phyloP scores from a whole-genome alignment of 1,140 invertebrate species.

The Sycophaga agraensis region DNA sequence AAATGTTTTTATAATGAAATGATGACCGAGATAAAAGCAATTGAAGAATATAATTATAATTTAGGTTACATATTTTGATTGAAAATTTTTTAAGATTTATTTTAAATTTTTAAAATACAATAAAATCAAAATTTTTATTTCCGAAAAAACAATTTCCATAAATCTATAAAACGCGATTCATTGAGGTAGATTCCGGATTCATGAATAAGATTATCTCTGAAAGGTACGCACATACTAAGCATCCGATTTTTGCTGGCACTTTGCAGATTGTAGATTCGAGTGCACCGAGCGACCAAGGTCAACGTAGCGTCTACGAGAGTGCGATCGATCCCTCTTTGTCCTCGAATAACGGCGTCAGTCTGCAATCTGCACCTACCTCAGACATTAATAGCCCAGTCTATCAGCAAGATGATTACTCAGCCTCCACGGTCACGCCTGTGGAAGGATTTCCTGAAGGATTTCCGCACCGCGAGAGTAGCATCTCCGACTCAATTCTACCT shows the following conservation, averaged over 20 bases:
- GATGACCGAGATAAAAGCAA: neutral
- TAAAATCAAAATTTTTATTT: no score
- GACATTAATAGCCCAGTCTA: constrained; percentile 31
- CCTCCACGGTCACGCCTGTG: constrained; percentile 30
- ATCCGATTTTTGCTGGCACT: no score
- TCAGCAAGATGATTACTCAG: constrained; percentile 40
- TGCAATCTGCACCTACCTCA: neutral
- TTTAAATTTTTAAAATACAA: no score
- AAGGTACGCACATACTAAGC: no score
- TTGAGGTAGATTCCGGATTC: no score
- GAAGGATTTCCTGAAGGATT: constrained; percentile 44
- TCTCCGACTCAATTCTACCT: neutral
- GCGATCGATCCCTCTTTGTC: neutral
- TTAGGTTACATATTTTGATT: no score
- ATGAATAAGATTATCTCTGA: neutral
- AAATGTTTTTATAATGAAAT: neutral
- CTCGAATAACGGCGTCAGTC: neutral
- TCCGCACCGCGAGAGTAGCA: no score
- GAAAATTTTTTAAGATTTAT: no score
- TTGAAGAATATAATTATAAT: neutral
- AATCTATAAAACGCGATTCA: neutral
- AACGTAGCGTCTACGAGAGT: constrained; percentile 30
- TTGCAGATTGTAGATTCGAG: constrained; percentile 34
- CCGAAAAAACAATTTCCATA: neutral
- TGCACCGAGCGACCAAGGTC: constrained; percentile 30